phyloP scores from a whole-genome alignment of 2,113 vertebrate species.

The Nanger granti region DNA sequence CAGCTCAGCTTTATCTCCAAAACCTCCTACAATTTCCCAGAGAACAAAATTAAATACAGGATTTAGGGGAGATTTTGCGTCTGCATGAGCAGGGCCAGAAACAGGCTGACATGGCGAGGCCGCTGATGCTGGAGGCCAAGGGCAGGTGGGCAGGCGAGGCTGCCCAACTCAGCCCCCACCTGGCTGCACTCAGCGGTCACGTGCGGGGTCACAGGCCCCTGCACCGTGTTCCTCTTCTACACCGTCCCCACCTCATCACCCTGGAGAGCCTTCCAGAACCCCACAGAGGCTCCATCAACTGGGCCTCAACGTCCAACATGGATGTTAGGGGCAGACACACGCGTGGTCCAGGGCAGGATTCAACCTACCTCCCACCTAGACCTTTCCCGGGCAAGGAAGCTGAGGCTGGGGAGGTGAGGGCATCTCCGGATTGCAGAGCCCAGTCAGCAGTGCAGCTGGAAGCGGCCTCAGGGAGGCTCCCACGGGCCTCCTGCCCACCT shows the following conservation, averaged over 20 bases:
- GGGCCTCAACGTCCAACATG: rapidly evolving
- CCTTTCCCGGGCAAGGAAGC: background rate
- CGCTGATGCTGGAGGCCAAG: rapidly evolving
- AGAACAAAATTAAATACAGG: slow-evolving; percentile 59
- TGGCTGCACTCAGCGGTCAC: background rate
- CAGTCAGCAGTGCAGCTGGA: background rate
- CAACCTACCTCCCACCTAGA: background rate
- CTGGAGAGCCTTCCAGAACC: background rate
- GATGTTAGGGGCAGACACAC: background rate
- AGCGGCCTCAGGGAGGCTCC: background rate
- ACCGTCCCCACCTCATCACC: background rate
- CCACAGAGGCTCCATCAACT: background rate
- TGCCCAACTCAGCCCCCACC: background rate
- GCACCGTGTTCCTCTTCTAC: background rate
- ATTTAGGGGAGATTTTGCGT: slow-evolving; percentile 33
- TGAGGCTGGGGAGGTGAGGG: background rate
- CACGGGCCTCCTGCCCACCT: background rate
- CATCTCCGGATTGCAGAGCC: background rate
- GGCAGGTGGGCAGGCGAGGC: background rate
- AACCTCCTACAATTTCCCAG: slow-evolving; percentile 52
- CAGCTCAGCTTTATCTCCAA: slow-evolving; percentile 57
- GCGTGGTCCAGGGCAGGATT: background rate
- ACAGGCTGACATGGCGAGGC: background rate
- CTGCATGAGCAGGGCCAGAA: background rate
- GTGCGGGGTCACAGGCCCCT: background rate